These are phyloP conservation scores for Aptenodytes patagonicus DNA, from an alignment of 2,113 vertebrate genomes.

Conservation along the genomic window DNA sequence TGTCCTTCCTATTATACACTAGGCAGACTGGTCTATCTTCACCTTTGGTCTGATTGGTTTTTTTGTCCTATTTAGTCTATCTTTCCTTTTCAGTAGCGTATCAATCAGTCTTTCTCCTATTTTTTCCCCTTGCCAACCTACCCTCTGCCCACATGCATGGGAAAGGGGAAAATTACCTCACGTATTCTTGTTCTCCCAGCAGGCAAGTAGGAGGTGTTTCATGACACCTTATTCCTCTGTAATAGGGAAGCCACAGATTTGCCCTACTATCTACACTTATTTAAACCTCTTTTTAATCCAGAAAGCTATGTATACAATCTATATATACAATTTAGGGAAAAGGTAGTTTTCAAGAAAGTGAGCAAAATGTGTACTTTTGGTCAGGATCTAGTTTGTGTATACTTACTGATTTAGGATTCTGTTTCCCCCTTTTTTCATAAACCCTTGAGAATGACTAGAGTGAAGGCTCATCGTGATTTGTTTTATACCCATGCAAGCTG, in stretches of 20 bases:
- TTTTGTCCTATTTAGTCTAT: background rate
- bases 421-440: background rate
- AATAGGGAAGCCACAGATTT: conserved; percentile 44
- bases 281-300: conserved; percentile 14
- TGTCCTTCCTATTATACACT: background rate
- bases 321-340: background rate
- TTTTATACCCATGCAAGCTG: background rate
- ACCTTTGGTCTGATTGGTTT: background rate
- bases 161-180: conserved; percentile 31
- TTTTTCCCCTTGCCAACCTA: conserved; percentile 21
- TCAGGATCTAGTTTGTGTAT: background rate
- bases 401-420: background rate
- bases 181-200: conserved; percentile 30
- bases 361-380: background rate
- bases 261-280: background rate
- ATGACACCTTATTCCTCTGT: conserved; percentile 44
- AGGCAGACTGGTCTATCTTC: background rate
- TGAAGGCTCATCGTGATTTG: background rate
- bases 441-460: background rate
- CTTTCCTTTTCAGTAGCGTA: background rate
- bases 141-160: conserved; percentile 9
- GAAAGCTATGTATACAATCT: background rate
- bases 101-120: conserved; percentile 1
- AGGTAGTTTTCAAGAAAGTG: background rate
- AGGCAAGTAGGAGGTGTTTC: conserved; percentile 51